phyloP scores from a whole-genome alignment of 2,888 invertebrate species.

The Hedychridium roseum region DNA sequence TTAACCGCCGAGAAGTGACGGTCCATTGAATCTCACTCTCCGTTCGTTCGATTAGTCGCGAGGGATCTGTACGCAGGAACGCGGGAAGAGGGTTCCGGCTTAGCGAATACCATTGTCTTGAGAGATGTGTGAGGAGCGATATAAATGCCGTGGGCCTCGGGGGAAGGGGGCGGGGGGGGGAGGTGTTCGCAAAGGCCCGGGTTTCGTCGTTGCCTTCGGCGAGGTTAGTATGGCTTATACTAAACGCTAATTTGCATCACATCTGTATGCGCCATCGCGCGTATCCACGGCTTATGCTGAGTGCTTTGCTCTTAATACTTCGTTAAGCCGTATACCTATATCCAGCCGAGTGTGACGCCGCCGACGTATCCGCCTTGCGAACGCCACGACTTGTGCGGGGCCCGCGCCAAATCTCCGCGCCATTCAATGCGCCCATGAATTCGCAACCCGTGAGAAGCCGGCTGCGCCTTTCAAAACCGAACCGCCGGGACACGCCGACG shows the following conservation, averaged over 20 bases:
- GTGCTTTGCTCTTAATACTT: constrained; percentile 58
- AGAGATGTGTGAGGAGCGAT: too few species aligned
- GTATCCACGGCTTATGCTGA: constrained; percentile 53
- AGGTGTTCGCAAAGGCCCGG: too few species aligned
- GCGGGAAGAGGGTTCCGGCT: too few species aligned
- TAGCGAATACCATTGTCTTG: too few species aligned
- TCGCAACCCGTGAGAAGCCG: not conserved
- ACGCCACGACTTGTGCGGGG: constrained; percentile 11
- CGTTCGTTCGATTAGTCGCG: too few species aligned
- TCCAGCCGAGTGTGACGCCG: constrained; percentile 13
- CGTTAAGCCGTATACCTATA: constrained; percentile 45
- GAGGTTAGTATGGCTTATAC: constrained; percentile 51
- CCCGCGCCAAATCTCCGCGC: constrained; percentile 3
- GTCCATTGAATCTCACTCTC: too few species aligned
- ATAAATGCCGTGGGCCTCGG: too few species aligned
- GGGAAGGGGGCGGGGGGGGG: constrained; percentile 11
- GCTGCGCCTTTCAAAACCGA: not conserved
- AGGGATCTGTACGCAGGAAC: too few species aligned
- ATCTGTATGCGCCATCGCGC: constrained; percentile 59
- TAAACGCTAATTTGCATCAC: constrained; percentile 59
- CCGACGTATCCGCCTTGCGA: not conserved
- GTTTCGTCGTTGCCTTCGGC: too few species aligned
- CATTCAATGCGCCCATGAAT: constrained; percentile 11
- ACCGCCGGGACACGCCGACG: not conserved
- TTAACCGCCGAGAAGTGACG: too few species aligned